Percentiles rank a stretch among this genome's conserved stretches.
Conservation (phyloP, 2,113 vertebrate genomes). For the Oreamnos americanus region DNA sequence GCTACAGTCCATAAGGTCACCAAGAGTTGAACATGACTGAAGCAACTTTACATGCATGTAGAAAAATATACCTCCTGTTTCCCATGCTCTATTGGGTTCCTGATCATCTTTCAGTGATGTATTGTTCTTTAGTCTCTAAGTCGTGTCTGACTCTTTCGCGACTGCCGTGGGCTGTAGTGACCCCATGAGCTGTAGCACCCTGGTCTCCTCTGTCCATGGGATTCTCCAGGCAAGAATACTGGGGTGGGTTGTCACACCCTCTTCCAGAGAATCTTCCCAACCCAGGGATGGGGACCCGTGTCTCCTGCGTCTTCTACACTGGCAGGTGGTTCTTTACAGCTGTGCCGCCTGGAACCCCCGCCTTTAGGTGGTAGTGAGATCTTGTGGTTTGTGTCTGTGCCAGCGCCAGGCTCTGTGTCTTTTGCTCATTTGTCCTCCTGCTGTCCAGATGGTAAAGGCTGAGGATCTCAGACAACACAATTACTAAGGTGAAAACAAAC, state of each 20-base stretch:
- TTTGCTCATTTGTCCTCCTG: background rate
- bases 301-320: background rate
- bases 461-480: background rate
- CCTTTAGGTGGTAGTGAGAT: background rate
- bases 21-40: background rate
- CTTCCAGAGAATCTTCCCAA: background rate
- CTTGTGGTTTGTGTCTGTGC: background rate
- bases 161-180: background rate
- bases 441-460: background rate
- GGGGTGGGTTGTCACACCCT: background rate
- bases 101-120: background rate
- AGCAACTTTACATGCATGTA: background rate
- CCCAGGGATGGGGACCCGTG: background rate
- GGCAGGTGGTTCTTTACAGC: background rate
- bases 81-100: background rate
- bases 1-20: background rate
- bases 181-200: background rate
- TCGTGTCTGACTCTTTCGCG: background rate
- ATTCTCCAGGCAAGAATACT: background rate
- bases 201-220: background rate
- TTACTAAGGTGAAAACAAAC: background rate
- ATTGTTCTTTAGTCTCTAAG: background rate
- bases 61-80: background rate
- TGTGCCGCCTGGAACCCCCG: background rate
- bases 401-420: fast-evolving